Conservation (phyloP, 2,113 vertebrate species). For the Toxostoma redivivum region DNA sequence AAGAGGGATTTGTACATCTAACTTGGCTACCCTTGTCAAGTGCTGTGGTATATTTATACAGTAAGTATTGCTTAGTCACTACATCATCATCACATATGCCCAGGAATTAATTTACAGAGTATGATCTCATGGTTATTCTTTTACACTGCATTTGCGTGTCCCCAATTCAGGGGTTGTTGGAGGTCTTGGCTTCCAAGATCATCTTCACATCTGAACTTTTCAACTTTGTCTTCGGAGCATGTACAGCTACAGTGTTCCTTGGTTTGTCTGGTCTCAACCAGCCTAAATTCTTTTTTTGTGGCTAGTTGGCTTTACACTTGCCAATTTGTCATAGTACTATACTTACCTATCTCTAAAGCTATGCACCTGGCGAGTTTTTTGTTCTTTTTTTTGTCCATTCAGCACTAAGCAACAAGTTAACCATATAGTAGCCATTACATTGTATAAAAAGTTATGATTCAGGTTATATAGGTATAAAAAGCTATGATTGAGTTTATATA, state of each 20-base stretch:
- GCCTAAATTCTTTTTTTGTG: background rate
- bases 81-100: background rate
- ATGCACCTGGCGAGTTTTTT: background rate
- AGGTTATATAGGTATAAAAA: background rate
- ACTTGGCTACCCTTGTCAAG: background rate
- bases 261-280: background rate
- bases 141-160: background rate
- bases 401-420: background rate
- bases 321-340: background rate
- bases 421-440: background rate
- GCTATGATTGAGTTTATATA: background rate
- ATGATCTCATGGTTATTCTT: background rate
- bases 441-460: background rate
- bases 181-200: background rate
- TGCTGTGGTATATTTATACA: background rate
- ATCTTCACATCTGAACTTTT: background rate
- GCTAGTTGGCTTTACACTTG: background rate
- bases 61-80: background rate
- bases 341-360: too few species aligned
- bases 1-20: background rate
- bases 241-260: background rate
- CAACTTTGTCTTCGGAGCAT: background rate
- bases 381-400: background rate
- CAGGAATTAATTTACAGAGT: background rate
- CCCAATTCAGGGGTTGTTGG: rapidly evolving